Evolutionary conservation across 1,140 invertebrate genomes (phyloP), one percentile per base, ranked within the genome.

Genomic region (Magallana gigas): DNA sequence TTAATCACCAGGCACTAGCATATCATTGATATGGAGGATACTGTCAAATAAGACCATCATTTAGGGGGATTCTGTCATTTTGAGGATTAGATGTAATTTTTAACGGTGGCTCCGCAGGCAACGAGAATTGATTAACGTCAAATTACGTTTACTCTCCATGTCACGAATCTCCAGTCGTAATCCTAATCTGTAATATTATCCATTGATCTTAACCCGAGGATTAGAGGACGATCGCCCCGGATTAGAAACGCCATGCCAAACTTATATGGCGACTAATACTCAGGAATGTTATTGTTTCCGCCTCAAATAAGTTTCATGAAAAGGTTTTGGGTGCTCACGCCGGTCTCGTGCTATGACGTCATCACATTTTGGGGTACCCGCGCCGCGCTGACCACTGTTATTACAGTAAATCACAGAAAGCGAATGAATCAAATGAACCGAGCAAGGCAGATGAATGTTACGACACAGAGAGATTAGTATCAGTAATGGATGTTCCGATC

Each of bases 151-250:
- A 36, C 68, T 76, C 36, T 76, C 14, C 23, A 76, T 76, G 68
- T 76, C 68, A 36, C 6, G 23, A 76, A 76, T 76, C 68, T 76
- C 36, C 8, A 29, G 68, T 76, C 23, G 8, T 76, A 76, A 76
- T 76, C 68, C 68, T 9, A 76, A 11, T 76, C 68, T 76, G 68
- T 36, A 76, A 76, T 29, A 23, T 1, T 76, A 36, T 76, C 68
- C 68, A 76, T 76, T 76, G 68, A 76, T 76, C 68, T 76, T 76
- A 76, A 76, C 68, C 68, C 68, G 23, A 9, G 68, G 68, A 76
- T 76, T 76, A 76, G 36, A 48, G 18, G 23, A 29, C 68, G 18
- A 76, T 76, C 23, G 68, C 11, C 9, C 36, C 23, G 68, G 68
- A 76, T 76, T 76, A 76, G 68, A 36, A 76, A 76, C 68, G 68